Evolutionary conservation across 2,113 vertebrate genomes (phyloP), one percentile per base, ranked within the genome.

Genomic region (Enhydra lutris): DNA sequence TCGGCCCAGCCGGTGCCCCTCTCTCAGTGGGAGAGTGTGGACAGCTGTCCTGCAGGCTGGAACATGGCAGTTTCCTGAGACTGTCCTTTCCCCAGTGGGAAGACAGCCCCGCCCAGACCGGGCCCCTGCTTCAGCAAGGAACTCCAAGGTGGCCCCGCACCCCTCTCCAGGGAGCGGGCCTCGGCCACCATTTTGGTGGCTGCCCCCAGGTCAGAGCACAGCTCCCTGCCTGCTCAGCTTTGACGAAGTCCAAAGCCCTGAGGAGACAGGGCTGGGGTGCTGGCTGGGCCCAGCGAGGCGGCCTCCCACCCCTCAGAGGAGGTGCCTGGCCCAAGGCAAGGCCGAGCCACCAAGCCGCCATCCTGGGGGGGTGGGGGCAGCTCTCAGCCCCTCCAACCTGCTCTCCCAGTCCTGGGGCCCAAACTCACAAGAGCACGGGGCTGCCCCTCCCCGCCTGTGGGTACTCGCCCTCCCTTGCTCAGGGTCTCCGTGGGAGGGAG

Each of bases 1-100:
- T 2, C 7, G 5, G 52, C 17, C 17, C 34, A 21, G 18, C 39
- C 59, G 4, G 26, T 0, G 15, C 26, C 57, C 42, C 0, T 17
- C 23, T 8, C 4, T 6, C n/a, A 6, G 6, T 6, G 71, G 82
- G 45, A 85, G 34, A 6, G 7, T 39, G 78, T 7, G n/a, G n/a
- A 55, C 4, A 31, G 26, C 3, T 8, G 29, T 15, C 9, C 34
- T 31, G 63, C 55, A 29, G 47, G 7, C 26, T 45, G 29, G 7
- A 45, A 45, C 21, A 17, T 9, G 36, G 42, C 20, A 24, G 45
- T 10, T 29, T 21, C 39, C 29, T 10, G 36, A 31, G 65, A 45
- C 17, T 11, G 13, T 69, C 39, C 42, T 10, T 50, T 45, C 24
- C 31, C 55, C 55, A 26, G 23, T 9, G 23, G 90, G 79, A 42